Evolutionary conservation across 2,888 invertebrate species (phyloP).

Genomic region (Ferrisia virgata): DNA sequence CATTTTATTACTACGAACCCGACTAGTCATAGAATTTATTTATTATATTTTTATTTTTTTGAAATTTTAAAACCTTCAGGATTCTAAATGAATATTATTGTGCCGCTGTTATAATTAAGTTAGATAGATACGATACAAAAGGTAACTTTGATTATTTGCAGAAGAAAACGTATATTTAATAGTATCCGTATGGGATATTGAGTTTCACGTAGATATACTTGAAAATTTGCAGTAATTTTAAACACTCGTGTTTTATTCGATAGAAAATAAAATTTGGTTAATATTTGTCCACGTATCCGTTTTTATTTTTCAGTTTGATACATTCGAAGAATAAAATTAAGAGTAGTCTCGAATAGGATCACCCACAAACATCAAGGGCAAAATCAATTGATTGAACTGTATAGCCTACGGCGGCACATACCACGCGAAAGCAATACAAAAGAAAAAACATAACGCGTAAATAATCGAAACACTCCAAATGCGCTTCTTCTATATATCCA

Average conservation of each 20-base stretch:
- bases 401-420: conserved; percentile 23
- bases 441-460: conserved; percentile 10
- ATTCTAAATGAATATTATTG: not conserved
- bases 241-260: not conserved
- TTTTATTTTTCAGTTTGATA: not conserved
- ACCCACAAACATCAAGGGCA: conserved; percentile 29
- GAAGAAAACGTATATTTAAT: not conserved
- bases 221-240: not conserved
- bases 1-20: not conserved
- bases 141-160: conserved; percentile 11
- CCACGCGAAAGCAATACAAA: conserved; percentile 6
- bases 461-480: conserved; percentile 14
- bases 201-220: not conserved
- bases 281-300: not conserved
- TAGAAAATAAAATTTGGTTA: not conserved
- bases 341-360: conserved; percentile 21
- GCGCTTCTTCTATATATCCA: not conserved
- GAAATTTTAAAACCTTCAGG: not conserved
- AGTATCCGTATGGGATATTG: not conserved
- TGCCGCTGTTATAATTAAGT: not conserved
- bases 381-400: conserved; percentile 7
- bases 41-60: no score
- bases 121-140: not conserved
- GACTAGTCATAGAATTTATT: not conserved
- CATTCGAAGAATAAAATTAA: not conserved